These are phyloP conservation scores for Drosophila nannoptera DNA, from an alignment of 1,140 invertebrate genomes.

Conservation along the genomic window DNA sequence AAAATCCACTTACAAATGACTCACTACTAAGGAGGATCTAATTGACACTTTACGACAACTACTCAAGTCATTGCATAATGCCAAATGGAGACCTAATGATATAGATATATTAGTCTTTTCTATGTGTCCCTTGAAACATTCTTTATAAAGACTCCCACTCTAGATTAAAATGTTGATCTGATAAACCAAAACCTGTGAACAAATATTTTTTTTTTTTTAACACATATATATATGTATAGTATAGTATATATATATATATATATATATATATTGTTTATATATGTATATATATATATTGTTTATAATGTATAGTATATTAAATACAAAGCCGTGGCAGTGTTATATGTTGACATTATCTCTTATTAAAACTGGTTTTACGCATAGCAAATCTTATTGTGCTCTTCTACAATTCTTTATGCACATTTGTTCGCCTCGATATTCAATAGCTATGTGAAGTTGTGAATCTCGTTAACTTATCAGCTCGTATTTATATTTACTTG, in stretches of 20 bases:
- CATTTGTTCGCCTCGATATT: neutral
- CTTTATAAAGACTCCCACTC: neutral
- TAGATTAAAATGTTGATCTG: neutral
- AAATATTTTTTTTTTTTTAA: neutral
- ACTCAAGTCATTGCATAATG: slow-evolving; percentile 26
- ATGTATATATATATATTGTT: no score
- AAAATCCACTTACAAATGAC: slow-evolving; percentile 26
- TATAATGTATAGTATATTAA: neutral
- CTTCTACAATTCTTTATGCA: no score
- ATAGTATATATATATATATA: neutral
- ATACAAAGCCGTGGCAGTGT: no score
- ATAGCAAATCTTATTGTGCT: slow-evolving; percentile 2
- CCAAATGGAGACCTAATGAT: neutral
- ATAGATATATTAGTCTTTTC: neutral
- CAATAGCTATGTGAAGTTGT: neutral
- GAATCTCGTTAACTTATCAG: neutral
- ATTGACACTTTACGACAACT: slow-evolving; percentile 26
- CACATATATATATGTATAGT: neutral
- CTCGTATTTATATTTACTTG: neutral
- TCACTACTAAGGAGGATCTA: slow-evolving; percentile 22
- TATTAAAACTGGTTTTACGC: slow-evolving; percentile 19
- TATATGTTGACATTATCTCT: no score
- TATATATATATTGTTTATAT: neutral
- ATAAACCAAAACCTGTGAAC: neutral
- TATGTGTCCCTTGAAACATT: slow-evolving; percentile 13